Percentiles rank a stretch among this genome's conserved stretches.
Conservation (phyloP, 2,113 vertebrate species). For the Heteronetta atricapilla region DNA sequence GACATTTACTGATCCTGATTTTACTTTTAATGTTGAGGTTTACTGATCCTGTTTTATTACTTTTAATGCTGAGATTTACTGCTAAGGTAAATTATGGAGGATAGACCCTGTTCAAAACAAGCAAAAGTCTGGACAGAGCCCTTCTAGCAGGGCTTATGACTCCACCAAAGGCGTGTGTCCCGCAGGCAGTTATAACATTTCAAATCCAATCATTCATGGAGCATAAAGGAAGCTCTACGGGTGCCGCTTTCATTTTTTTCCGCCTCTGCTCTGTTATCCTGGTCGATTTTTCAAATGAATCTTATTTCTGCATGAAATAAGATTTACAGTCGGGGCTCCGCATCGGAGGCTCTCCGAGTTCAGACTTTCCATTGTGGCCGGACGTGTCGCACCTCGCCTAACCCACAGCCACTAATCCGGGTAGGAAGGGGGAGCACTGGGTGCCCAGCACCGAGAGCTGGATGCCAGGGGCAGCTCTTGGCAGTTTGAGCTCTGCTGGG, state of each 20-base stretch:
- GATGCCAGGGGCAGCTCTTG: background rate
- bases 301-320: background rate
- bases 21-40: no score
- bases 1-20: background rate
- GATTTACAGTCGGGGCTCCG: background rate
- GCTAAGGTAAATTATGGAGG: background rate
- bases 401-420: background rate
- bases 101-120: background rate
- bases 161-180: background rate
- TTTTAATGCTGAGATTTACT: background rate
- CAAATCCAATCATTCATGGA: background rate
- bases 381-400: background rate
- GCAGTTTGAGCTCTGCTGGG: background rate
- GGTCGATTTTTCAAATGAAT: background rate
- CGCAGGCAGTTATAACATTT: background rate
- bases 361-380: background rate
- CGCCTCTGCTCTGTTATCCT: background rate
- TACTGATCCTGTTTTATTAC: background rate
- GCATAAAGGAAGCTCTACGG: background rate
- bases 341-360: background rate
- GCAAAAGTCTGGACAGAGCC: background rate
- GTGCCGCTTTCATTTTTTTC: background rate
- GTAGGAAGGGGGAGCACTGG: background rate
- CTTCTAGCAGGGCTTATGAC: accelerated
- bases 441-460: background rate